phyloP scores from a whole-genome alignment of 2,113 vertebrate species.

The Smithornis capensis region DNA sequence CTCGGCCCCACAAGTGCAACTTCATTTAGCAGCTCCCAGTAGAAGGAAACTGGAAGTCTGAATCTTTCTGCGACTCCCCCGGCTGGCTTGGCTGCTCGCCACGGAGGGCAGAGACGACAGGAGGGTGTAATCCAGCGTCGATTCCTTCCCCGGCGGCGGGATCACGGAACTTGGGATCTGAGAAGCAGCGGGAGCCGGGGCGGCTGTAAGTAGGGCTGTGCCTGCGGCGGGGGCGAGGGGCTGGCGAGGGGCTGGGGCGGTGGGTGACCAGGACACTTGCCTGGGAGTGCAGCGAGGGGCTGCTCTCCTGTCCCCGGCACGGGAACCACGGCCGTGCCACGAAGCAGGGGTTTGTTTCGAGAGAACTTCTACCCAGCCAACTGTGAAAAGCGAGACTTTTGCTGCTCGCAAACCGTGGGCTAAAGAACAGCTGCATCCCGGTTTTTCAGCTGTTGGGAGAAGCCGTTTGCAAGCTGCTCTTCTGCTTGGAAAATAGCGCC shows the following conservation, averaged over 20 bases:
- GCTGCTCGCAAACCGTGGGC: background rate
- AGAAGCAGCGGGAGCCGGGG: background rate
- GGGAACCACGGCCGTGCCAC: fast-evolving
- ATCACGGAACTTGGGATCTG: background rate
- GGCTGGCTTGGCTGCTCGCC: background rate
- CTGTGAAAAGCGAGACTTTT: fast-evolving
- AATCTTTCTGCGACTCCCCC: background rate
- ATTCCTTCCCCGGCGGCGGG: background rate
- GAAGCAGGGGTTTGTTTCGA: fast-evolving
- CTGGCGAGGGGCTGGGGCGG: background rate
- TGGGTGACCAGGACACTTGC: background rate
- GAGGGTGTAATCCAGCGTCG: background rate
- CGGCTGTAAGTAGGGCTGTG: constrained; percentile 50
- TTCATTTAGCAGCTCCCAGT: constrained; percentile 62
- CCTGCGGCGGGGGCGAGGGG: background rate
- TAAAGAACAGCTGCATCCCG: background rate
- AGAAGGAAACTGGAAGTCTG: constrained; percentile 42
- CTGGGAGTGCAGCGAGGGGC: background rate
- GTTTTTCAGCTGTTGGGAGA: background rate
- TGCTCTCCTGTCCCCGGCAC: background rate
- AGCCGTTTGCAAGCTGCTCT: background rate
- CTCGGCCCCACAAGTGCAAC: constrained; percentile 71
- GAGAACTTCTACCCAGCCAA: background rate
- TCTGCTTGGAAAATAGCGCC: background rate
- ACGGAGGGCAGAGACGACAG: background rate